phyloP scores from a whole-genome alignment of 2,113 vertebrate genomes.

The Ictalurus punctatus region DNA sequence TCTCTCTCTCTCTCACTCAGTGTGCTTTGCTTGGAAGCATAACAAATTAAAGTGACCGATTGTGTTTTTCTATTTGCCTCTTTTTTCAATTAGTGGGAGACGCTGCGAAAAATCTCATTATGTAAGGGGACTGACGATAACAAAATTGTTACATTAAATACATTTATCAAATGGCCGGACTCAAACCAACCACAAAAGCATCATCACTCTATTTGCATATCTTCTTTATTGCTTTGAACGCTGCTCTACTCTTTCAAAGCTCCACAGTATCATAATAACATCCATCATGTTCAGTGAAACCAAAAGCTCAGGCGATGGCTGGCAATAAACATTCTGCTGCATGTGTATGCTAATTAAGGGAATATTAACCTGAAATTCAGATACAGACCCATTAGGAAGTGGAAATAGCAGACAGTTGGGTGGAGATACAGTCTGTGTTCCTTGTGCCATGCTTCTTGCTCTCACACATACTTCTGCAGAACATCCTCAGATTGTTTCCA shows the following conservation, averaged over 20 bases:
- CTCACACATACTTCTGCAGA: too few relatives aligned
- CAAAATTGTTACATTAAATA: slow-evolving; percentile 3
- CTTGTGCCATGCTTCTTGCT: too few relatives aligned
- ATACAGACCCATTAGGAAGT: background rate
- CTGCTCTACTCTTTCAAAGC: background rate
- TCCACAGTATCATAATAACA: background rate
- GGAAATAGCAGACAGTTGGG: background rate
- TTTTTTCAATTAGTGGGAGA: slow-evolving; percentile 39
- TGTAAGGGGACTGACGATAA: slow-evolving; percentile 24
- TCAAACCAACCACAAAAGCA: slow-evolving; percentile 1
- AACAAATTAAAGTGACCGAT: background rate
- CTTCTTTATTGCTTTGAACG: background rate
- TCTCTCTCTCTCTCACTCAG: background rate
- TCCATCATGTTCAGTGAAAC: background rate
- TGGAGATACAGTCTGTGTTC: too few relatives aligned
- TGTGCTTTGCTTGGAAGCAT: background rate
- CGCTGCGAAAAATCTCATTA: slow-evolving; percentile 27
- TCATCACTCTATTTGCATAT: background rate
- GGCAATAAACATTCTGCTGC: background rate
- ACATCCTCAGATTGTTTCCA: too few relatives aligned
- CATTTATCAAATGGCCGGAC: slow-evolving; percentile 13
- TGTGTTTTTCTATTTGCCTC: slow-evolving; percentile 30
- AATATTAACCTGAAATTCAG: background rate
- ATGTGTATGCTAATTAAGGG: slow-evolving; percentile 4
- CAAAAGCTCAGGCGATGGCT: background rate